Evolutionary conservation across 2,797 vertebrate species (phyloP).

Genomic region (Aphelocoma californica): DNA sequence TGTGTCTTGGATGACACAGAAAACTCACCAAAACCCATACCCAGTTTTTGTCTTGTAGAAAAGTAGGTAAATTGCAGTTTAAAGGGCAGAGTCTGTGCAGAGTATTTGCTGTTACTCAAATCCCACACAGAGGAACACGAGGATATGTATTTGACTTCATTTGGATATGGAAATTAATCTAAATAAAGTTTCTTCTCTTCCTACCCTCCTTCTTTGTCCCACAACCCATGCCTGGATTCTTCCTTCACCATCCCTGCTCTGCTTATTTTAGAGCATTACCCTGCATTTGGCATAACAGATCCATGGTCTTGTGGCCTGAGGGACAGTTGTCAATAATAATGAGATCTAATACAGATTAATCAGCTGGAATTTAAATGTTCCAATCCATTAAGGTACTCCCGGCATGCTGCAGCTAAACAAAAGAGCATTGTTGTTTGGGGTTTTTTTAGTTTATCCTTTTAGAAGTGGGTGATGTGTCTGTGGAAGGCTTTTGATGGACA

Average conservation of each 20-base stretch:
- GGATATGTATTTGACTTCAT: background rate
- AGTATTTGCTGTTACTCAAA: background rate
- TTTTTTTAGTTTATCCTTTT: background rate
- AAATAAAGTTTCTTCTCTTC: background rate
- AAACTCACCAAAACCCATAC: background rate
- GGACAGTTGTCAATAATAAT: background rate
- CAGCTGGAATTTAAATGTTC: background rate
- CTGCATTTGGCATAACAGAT: fast-evolving
- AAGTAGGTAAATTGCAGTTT: background rate
- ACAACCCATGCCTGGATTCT: background rate
- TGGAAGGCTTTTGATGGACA: slow-evolving; percentile 9
- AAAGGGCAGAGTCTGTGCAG: background rate
- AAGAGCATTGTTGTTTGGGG: background rate
- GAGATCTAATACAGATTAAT: background rate
- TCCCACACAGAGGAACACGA: background rate
- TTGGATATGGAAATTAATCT: background rate
- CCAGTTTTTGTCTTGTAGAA: background rate
- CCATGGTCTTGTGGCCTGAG: background rate
- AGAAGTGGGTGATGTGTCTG: background rate
- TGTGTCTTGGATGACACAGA: background rate
- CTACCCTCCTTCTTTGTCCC: background rate
- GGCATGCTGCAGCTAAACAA: background rate
- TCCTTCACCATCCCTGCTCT: background rate
- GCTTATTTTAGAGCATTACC: background rate
- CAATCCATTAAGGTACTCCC: background rate